Base-by-base conservation (phyloP, 1,140 invertebrate species). In the Aphidius ervi region DNA sequence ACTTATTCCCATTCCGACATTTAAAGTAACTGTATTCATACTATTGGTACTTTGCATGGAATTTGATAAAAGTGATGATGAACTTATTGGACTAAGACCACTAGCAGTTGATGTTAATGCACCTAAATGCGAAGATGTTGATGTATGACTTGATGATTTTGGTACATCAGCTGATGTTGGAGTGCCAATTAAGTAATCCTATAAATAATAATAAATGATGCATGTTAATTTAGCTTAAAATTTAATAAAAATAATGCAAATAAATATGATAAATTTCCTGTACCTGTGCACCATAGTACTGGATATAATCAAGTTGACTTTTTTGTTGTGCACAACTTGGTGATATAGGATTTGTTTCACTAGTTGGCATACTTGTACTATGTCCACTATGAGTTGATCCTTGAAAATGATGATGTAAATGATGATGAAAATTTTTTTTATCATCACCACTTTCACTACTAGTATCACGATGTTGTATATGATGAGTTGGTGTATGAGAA, bases 21-120 rank as follows among this genome's bases (percentile, higher is more conserved):
- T 79, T 76, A 80, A 79, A 42, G 78, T 78, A 75, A 80, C 77
- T 4, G 74, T 71, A 63, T 80, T 80, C 76, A 78, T 79, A 20
- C 75, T 74, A 58, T 78, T 79, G 7, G 78, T 76, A 53, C 74
- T 64, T 56, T 79, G 77, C 76, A 80, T 79, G 46, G 75, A 70
- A 59, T 77, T 76, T 7, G 76, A 74, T 20, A 78, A 59, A 74
- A 80, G 78, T 46, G 77, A 71, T 31, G 75, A 73, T 0, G 76
- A 76, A 0, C 76, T 75, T 75, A 80, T 80, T 3, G 78, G 77
- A 59, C 76, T 78, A 20, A 80, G 65, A 16, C 75, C 76, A 16
- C 76, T 70, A 76, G 79, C 77, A 42, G 76, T 72, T 9, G 77
- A 76, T 5, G 76, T 74, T 37, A 80, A 79, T 48, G 77, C 69